Evolutionary conservation across 2,797 vertebrate species (phyloP).

Genomic region (Phalanger gymnotis): DNA sequence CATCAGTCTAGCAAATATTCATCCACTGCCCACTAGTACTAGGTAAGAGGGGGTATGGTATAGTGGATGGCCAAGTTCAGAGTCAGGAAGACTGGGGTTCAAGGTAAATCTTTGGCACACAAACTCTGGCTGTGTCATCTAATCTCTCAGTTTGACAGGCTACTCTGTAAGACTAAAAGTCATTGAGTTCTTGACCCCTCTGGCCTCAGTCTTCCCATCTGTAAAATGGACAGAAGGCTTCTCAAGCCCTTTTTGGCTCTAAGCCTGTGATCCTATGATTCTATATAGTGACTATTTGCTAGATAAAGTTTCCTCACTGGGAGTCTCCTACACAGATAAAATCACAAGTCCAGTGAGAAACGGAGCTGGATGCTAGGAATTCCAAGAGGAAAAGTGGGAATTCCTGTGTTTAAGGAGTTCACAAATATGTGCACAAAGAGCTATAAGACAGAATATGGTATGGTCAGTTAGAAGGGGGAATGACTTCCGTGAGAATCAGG

Average conservation of each 20-base stretch:
- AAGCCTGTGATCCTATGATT: background rate
- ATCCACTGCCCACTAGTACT: background rate
- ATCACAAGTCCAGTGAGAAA: background rate
- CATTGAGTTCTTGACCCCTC: background rate
- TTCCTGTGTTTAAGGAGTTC: background rate
- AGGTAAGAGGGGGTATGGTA: background rate
- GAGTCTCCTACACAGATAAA: background rate
- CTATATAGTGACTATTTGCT: background rate
- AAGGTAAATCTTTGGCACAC: background rate
- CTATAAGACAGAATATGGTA: background rate
- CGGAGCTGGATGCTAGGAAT: background rate
- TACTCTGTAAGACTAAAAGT: background rate
- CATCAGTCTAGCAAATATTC: background rate
- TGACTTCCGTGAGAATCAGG: background rate
- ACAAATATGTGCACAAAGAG: background rate
- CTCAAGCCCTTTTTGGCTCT: background rate
- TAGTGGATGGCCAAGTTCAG: background rate
- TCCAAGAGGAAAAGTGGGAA: background rate
- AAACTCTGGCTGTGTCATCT: background rate
- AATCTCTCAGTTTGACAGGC: background rate
- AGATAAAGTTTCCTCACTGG: background rate
- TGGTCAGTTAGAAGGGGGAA: background rate
- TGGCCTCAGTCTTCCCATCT: background rate
- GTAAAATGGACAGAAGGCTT: background rate
- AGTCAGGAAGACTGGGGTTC: background rate